Conservation (phyloP, 2,888 invertebrate genomes). For the Drosophila buzzatii region DNA sequence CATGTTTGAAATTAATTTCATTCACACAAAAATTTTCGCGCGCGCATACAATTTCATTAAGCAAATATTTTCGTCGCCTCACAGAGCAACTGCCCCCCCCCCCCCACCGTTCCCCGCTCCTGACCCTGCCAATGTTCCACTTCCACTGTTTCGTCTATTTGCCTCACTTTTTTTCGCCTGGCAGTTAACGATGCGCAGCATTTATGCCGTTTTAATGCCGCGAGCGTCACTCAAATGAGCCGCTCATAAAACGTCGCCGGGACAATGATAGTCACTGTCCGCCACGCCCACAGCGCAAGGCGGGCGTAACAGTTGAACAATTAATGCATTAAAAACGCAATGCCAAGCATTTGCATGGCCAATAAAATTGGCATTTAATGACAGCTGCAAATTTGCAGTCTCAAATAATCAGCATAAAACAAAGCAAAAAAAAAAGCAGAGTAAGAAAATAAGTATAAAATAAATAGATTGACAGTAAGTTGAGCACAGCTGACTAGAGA, state of each 20-base stretch:
- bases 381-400: slow-evolving; percentile 69
- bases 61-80: slow-evolving; percentile 74
- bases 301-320: slow-evolving; percentile 45
- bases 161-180: slow-evolving; percentile 5
- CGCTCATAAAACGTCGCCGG: slow-evolving; percentile 63
- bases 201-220: slow-evolving; percentile 75
- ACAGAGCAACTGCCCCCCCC: slow-evolving; percentile 18
- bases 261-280: slow-evolving; percentile 47
- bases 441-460: neutral
- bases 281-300: slow-evolving; percentile 35
- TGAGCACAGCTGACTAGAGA: neutral
- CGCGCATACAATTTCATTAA: slow-evolving; percentile 79
- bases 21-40: slow-evolving; percentile 75
- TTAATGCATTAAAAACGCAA: slow-evolving; percentile 74
- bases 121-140: neutral
- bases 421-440: slow-evolving; percentile 28
- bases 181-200: slow-evolving; percentile 69
- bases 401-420: slow-evolving; percentile 63
- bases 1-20: slow-evolving; percentile 78
- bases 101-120: neutral
- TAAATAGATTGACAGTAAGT: no score
- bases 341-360: slow-evolving; percentile 60
- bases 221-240: slow-evolving; percentile 57
- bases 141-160: slow-evolving; percentile 20
- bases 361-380: slow-evolving; percentile 69